Evolutionary conservation across 2,113 vertebrate species (phyloP).

Genomic region (Charadrius vociferus): DNA sequence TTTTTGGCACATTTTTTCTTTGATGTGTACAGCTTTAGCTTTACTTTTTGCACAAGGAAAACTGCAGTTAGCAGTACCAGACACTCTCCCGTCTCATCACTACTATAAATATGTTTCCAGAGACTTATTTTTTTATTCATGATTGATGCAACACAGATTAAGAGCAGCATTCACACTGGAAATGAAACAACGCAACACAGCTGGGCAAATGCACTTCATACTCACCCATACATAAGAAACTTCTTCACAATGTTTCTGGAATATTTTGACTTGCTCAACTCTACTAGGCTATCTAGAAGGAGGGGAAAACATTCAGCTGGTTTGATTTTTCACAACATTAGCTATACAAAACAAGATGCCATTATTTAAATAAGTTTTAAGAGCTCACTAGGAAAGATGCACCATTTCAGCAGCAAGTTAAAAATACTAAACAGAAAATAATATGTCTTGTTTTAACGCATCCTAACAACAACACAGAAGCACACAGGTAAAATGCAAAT

Average conservation of each 20-base stretch:
- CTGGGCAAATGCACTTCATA: neutral
- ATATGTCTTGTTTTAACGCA: neutral
- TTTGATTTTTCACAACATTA: neutral
- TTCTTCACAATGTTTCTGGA: slow-evolving; percentile 95
- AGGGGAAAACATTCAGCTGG: neutral
- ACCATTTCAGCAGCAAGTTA: neutral
- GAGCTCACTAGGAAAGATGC: neutral
- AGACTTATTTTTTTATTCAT: neutral
- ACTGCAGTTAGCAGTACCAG: neutral
- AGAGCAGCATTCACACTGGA: neutral
- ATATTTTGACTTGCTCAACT: slow-evolving; percentile 92
- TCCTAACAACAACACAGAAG: neutral
- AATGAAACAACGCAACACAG: neutral
- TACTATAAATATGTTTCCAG: neutral
- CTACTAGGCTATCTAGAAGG: slow-evolving; percentile 81
- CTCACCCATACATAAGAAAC: slow-evolving; percentile 95
- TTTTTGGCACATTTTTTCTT: neutral
- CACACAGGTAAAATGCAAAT: neutral
- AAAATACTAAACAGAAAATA: neutral
- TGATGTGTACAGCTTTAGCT: neutral
- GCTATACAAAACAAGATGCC: neutral
- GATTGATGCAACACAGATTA: accelerated
- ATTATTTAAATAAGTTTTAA: neutral
- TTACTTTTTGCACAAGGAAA: neutral
- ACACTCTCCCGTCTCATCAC: neutral